These are phyloP conservation scores for Psittacula derbiana DNA, from an alignment of 2,797 vertebrate species.

Conservation along the genomic window DNA sequence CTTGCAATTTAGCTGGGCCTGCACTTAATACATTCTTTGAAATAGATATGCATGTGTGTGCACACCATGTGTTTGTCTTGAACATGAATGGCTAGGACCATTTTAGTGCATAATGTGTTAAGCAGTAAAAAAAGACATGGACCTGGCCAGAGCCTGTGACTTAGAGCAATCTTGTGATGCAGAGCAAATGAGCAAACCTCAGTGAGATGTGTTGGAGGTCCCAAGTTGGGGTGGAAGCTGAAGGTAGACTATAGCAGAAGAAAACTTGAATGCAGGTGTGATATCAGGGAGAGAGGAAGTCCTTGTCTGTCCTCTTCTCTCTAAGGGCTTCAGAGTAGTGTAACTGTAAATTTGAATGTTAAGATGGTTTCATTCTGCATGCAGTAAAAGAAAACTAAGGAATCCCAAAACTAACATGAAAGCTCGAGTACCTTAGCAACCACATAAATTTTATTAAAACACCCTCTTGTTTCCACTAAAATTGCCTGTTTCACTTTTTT, in stretches of 20 bases:
- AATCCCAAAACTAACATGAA: neutral
- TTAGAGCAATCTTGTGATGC: neutral
- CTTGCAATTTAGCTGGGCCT: slow-evolving; percentile 35
- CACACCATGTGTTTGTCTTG: slow-evolving; percentile 13
- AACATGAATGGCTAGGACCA: neutral
- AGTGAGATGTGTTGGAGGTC: neutral
- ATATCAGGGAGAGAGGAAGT: neutral
- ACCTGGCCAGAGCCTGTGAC: neutral
- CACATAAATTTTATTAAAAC: neutral
- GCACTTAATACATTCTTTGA: slow-evolving; percentile 7
- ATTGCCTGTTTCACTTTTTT: neutral
- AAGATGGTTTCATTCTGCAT: neutral
- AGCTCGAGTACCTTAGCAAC: neutral
- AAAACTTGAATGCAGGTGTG: neutral
- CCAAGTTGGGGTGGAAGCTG: neutral
- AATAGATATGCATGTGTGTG: slow-evolving; percentile 30
- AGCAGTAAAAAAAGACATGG: neutral
- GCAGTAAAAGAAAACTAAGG: neutral
- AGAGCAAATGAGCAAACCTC: neutral
- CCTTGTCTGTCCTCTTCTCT: neutral
- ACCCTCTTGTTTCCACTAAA: neutral
- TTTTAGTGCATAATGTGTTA: neutral
- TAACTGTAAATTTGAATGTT: neutral
- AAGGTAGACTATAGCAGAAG: neutral
- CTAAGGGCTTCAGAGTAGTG: neutral